Evolutionary conservation across 2,797 vertebrate species (phyloP).

Genomic region (Petrocephalus schoutedeni): DNA sequence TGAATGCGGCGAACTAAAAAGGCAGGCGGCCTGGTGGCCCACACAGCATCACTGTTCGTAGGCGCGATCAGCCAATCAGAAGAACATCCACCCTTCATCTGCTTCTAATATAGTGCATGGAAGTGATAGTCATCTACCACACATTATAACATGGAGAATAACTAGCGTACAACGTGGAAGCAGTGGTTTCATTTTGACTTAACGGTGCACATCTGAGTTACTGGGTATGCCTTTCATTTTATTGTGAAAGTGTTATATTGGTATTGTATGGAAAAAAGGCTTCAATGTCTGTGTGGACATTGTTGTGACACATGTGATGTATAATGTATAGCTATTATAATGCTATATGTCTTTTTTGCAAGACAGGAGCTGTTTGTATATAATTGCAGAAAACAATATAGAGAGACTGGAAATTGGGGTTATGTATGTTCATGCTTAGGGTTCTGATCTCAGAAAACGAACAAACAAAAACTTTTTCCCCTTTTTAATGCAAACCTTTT

Average conservation of each 20-base stretch:
- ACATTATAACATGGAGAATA: constrained; percentile 50
- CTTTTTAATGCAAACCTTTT: constrained; percentile 40
- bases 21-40: constrained; percentile 25
- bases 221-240: constrained; percentile 67
- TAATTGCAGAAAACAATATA: constrained; percentile 61
- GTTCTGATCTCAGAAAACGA: constrained; percentile 56
- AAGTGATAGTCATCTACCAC: constrained; percentile 40
- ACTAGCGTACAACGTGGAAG: constrained; percentile 56
- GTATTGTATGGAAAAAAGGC: constrained; percentile 66
- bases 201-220: constrained; percentile 62
- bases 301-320: constrained; percentile 71
- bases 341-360: constrained; percentile 64
- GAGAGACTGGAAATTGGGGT: constrained; percentile 59
- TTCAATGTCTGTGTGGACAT: constrained; percentile 77
- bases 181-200: constrained; percentile 57
- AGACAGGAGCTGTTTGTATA: constrained; percentile 70
- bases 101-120: constrained; percentile 65
- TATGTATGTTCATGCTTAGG: constrained; percentile 58
- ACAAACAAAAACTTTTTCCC: constrained; percentile 53
- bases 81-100: constrained; percentile 32
- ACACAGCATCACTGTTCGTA: constrained; percentile 48
- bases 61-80: constrained; percentile 42
- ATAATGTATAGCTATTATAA: constrained; percentile 70
- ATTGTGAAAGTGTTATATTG: constrained; percentile 77
- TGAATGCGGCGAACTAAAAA: constrained; percentile 9